Evolutionary conservation across 2,888 invertebrate species (phyloP).

Genomic region (Unio delphinus): DNA sequence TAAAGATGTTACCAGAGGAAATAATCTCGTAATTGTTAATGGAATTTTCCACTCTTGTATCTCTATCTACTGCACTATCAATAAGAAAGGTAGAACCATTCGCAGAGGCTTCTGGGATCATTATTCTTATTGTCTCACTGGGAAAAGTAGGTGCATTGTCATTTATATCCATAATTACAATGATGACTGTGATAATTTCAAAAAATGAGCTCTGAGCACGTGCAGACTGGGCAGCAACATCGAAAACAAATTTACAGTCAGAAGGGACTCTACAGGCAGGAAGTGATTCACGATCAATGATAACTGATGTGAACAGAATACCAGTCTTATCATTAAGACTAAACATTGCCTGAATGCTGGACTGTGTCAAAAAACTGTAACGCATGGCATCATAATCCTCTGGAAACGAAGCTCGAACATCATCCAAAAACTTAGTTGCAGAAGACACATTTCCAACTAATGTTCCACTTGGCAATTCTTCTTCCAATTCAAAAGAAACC

Average conservation of each 20-base stretch:
- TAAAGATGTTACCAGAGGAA: constrained; percentile 36
- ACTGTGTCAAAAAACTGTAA: constrained; percentile 42
- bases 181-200: constrained; percentile 39
- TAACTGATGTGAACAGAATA: constrained; percentile 38
- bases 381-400: constrained; percentile 35
- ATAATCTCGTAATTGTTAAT: constrained; percentile 47
- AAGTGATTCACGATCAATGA: constrained; percentile 52
- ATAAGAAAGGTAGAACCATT: constrained; percentile 40
- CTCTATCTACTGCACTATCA: constrained; percentile 51
- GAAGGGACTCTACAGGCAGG: constrained; percentile 22
- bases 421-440: constrained; percentile 15
- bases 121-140: constrained; percentile 27
- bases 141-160: constrained; percentile 56
- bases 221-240: constrained; percentile 40
- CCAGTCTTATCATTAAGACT: constrained; percentile 46
- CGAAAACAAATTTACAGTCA: constrained; percentile 38
- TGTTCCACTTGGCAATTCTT: constrained; percentile 22
- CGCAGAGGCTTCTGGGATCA: constrained; percentile 48
- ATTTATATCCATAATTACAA: constrained; percentile 50
- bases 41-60: constrained; percentile 45
- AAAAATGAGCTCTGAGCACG: constrained; percentile 37
- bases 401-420: constrained; percentile 12
- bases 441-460: constrained; percentile 32
- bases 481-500: constrained; percentile 26
- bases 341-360: constrained; percentile 40